These are phyloP conservation scores for Semaprochilodus insignis DNA, from an alignment of 2,797 vertebrate species.

Conservation along the genomic window DNA sequence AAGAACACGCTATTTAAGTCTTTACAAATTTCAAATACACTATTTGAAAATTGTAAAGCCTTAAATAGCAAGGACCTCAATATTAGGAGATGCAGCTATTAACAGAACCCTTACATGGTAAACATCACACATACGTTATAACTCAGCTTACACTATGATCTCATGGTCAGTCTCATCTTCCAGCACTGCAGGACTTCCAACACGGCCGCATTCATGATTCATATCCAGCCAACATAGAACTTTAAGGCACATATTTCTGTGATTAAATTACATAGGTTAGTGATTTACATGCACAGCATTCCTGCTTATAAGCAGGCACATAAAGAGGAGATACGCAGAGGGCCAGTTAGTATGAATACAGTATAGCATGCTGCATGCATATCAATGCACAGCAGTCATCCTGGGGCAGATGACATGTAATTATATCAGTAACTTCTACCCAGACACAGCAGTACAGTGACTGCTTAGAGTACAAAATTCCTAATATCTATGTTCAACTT, in stretches of 20 bases:
- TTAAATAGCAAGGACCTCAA: too few relatives aligned
- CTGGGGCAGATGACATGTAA: conserved; percentile 1
- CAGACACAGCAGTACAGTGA: background rate
- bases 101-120: too few relatives aligned
- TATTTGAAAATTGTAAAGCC: too few relatives aligned
- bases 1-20: too few relatives aligned
- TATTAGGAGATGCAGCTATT: too few relatives aligned
- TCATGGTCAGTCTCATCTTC: conserved; percentile 15
- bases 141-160: background rate
- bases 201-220: too few relatives aligned
- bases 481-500: conserved; percentile 30
- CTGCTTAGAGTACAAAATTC: background rate
- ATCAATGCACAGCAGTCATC: conserved; percentile 4
- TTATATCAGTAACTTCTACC: conserved; percentile 38
- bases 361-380: conserved; percentile 29
- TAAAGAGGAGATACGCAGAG: background rate
- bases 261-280: conserved; percentile 19
- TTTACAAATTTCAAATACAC: too few relatives aligned
- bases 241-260: conserved; percentile 17
- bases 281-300: conserved; percentile 41
- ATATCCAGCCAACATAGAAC: conserved; percentile 17
- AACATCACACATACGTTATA: too few relatives aligned
- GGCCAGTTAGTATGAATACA: background rate
- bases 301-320: conserved; percentile 9
- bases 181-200: conserved; percentile 14